Evolutionary conservation across 2,113 vertebrate genomes (phyloP).

Genomic region (Actenoides hombroni): DNA sequence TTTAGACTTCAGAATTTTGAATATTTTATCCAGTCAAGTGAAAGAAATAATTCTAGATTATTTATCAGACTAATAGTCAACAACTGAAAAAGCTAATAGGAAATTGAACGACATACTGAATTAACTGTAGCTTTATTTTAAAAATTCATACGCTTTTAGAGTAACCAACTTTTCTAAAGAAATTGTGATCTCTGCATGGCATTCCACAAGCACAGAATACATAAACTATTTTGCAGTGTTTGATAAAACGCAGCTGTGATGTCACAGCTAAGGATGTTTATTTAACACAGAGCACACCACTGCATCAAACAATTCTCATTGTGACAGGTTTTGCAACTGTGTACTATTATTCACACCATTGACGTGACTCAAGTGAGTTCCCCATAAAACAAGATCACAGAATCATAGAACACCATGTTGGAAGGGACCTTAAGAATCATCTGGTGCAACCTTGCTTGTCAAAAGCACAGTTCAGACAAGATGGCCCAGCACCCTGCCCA

Average conservation of each 20-base stretch:
- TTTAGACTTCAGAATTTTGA: not conserved
- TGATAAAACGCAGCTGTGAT: not conserved
- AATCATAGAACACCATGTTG: not conserved
- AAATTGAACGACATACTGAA: not conserved
- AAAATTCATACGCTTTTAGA: not conserved
- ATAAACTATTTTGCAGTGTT: not conserved
- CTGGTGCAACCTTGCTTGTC: not conserved
- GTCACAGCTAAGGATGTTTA: not conserved
- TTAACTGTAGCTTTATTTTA: not conserved
- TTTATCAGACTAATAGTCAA: not conserved
- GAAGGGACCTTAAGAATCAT: not conserved
- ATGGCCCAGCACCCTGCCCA: not conserved
- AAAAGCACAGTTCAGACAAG: not conserved
- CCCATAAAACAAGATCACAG: not conserved
- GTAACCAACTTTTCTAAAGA: not conserved
- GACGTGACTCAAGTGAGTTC: not conserved
- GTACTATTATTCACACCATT: not conserved
- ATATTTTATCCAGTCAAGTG: not conserved
- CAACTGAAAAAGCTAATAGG: not conserved
- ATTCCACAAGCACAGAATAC: not conserved
- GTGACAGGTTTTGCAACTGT: not conserved
- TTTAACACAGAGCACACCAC: rapidly evolving
- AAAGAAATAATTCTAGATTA: not conserved
- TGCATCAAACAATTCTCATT: rapidly evolving
- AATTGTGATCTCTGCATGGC: not conserved